Evolutionary conservation across 2,888 invertebrate genomes (phyloP).

Genomic region (Protophormia terraenovae): DNA sequence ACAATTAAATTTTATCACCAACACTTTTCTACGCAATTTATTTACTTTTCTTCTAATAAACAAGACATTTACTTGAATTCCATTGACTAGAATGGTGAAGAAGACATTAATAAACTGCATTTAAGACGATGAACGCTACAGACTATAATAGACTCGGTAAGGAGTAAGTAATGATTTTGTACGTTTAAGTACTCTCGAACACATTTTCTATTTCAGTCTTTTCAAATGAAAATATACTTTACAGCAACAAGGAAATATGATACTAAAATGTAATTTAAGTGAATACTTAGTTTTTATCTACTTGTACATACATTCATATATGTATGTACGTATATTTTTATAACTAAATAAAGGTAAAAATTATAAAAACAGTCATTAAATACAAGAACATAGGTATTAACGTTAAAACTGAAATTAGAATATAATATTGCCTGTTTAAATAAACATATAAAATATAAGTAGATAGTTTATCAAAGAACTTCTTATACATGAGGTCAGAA

Average conservation of each 20-base stretch:
- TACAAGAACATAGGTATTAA: too few species aligned
- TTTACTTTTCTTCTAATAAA: background rate
- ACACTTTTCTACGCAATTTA: constrained; percentile 23
- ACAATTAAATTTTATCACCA: constrained; percentile 32
- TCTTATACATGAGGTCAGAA: too few species aligned
- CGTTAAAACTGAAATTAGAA: background rate
- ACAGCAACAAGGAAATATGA: background rate
- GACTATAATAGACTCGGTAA: background rate
- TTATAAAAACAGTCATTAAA: too few species aligned
- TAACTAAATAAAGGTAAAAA: background rate
- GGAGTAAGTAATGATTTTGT: background rate
- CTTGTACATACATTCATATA: background rate
- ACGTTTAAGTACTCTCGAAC: background rate
- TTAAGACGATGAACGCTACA: background rate
- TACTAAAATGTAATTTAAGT: background rate
- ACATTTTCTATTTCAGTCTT: constrained; percentile 1
- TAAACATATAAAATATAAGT: background rate
- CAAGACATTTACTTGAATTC: constrained; percentile 7
- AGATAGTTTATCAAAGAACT: background rate
- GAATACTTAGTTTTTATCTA: background rate
- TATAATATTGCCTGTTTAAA: background rate
- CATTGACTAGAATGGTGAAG: constrained; percentile 14
- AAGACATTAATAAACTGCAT: constrained; percentile 19
- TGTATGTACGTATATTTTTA: background rate
- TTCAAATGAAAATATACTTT: background rate